Evolutionary conservation across 2,113 vertebrate genomes (phyloP).

Genomic region (Gymnobelideus leadbeateri): DNA sequence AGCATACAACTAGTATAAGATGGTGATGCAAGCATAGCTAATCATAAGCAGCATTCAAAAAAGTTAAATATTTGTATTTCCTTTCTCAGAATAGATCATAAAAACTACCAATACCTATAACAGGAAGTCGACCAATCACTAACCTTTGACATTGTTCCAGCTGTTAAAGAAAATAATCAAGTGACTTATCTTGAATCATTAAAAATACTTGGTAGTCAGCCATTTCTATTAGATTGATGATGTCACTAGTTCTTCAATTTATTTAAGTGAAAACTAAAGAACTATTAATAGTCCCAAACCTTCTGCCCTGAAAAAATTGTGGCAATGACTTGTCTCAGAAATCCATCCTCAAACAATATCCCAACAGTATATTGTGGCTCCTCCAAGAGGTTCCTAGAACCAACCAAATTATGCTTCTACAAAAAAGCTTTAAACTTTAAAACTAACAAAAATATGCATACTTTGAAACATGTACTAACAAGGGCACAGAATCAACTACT

Average conservation of each 20-base stretch:
- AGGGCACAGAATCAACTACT: background rate
- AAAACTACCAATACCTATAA: conserved; percentile 48
- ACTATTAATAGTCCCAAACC: background rate
- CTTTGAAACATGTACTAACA: conserved; percentile 58
- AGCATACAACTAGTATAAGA: conserved; percentile 14
- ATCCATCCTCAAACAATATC: conserved; percentile 56
- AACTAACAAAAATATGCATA: conserved; percentile 43
- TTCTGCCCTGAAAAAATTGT: conserved; percentile 62
- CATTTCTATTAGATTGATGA: background rate
- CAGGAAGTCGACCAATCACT: conserved; percentile 9
- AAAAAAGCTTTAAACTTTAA: conserved; percentile 69
- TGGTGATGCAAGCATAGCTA: conserved; percentile 37
- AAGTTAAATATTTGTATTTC: conserved; percentile 49
- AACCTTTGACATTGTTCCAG: background rate
- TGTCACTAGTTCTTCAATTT: conserved; percentile 43
- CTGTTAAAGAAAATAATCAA: background rate
- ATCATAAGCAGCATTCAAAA: conserved; percentile 24
- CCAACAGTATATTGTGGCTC: conserved; percentile 53
- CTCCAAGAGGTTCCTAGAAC: background rate
- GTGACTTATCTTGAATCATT: background rate
- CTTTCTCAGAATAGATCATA: conserved; percentile 44
- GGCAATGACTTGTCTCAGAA: conserved; percentile 51
- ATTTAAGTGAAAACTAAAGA: background rate
- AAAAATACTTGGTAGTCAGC: conserved; percentile 46
- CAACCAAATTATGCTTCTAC: conserved; percentile 25